These are phyloP conservation scores for Globia sparganii DNA, from an alignment of 2,888 invertebrate genomes.

Conservation along the genomic window DNA sequence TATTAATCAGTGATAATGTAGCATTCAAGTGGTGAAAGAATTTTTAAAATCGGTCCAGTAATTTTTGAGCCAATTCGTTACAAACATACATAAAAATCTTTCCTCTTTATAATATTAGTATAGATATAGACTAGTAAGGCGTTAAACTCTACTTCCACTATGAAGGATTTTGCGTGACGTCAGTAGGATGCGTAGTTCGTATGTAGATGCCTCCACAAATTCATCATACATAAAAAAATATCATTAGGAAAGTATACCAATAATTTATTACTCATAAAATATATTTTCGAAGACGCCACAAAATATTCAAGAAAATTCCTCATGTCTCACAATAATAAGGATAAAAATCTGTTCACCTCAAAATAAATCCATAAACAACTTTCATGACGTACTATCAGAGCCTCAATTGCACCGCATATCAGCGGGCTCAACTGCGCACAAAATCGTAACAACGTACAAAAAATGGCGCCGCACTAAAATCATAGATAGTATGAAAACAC, in stretches of 20 bases:
- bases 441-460: conserved; percentile 63
- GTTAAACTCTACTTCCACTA: too few species aligned
- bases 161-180: too few species aligned
- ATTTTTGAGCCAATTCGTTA: too few species aligned
- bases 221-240: not conserved
- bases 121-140: too few species aligned
- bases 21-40: too few species aligned
- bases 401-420: conserved; percentile 56
- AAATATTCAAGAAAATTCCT: not conserved
- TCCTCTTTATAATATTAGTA: too few species aligned
- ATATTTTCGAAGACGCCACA: not conserved
- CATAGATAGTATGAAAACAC: conserved; percentile 68
- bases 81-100: too few species aligned
- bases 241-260: not conserved
- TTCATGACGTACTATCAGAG: conserved; percentile 30
- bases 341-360: conserved; percentile 19
- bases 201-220: not conserved
- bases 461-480: conserved; percentile 62
- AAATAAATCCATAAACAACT: conserved; percentile 40
- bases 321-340: conserved; percentile 6
- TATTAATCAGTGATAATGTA: too few species aligned
- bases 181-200: too few species aligned
- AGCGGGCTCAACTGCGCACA: conserved; percentile 51
- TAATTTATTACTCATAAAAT: not conserved
- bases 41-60: too few species aligned